phyloP scores from a whole-genome alignment of 2,797 vertebrate species.

The Mus spretus region DNA sequence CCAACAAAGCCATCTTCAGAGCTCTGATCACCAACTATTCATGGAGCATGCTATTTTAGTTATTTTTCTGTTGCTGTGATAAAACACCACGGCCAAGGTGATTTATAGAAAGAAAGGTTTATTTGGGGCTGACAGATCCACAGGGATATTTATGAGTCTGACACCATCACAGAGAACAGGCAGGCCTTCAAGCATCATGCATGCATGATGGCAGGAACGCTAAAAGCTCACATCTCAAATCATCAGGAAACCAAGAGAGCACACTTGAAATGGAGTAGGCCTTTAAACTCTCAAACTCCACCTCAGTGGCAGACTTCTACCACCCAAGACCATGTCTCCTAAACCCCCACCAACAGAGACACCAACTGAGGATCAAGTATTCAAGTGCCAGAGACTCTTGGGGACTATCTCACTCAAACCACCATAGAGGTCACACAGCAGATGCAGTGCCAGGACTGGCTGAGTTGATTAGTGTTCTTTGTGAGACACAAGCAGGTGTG shows the following conservation, averaged over 20 bases:
- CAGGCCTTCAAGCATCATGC: neutral
- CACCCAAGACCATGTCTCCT: neutral
- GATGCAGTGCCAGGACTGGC: neutral
- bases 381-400: too few relatives aligned
- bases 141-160: neutral
- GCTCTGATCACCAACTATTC: neutral
- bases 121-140: neutral
- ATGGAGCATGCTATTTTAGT: neutral
- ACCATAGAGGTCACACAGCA: neutral
- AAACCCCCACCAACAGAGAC: neutral
- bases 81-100: too few relatives aligned
- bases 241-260: neutral
- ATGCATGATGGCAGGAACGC: neutral
- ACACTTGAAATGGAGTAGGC: neutral
- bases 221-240: neutral
- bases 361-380: neutral
- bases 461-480: neutral
- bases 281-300: neutral
- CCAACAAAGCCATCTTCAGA: neutral
- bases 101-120: neutral
- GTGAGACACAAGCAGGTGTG: neutral
- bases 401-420: neutral
- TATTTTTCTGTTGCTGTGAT: neutral
- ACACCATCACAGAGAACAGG: neutral
- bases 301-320: neutral